These are phyloP conservation scores for Mesocentrotus franciscanus DNA, from an alignment of 53 echinoderm and acorn worm genomes.

Conservation along the genomic window DNA sequence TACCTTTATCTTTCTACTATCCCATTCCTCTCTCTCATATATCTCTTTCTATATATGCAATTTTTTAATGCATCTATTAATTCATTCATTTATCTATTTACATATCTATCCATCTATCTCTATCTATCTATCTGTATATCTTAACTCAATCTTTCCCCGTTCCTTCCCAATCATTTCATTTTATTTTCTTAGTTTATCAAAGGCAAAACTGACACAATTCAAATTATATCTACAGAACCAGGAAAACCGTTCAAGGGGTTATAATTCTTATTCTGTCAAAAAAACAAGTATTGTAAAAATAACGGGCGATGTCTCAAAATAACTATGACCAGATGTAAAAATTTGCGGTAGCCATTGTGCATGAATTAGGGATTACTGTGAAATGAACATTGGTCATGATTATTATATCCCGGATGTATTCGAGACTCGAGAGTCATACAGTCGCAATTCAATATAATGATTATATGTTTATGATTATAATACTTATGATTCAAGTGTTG, in stretches of 20 bases:
- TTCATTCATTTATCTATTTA: background rate
- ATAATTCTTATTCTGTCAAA: too few species aligned
- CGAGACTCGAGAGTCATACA: background rate
- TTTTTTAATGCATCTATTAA: too few species aligned
- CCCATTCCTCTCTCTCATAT: too few species aligned
- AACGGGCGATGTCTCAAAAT: background rate
- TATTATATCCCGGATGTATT: background rate
- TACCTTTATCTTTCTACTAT: too few species aligned
- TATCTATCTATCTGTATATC: background rate
- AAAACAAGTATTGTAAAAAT: too few species aligned
- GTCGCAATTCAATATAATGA: too few species aligned
- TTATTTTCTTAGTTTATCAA: too few species aligned
- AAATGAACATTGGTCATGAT: background rate
- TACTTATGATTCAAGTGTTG: background rate
- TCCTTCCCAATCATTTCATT: too few species aligned
- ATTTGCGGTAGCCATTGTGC: background rate
- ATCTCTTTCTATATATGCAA: too few species aligned
- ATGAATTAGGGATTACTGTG: background rate
- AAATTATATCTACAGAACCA: too few species aligned
- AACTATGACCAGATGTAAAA: background rate
- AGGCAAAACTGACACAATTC: too few species aligned
- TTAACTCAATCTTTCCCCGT: background rate
- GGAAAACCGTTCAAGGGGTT: too few species aligned
- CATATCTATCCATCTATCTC: background rate
- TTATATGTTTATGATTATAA: background rate